Evolutionary conservation across 2,113 vertebrate species (phyloP), one percentile per base, ranked within the genome.

Genomic region (Empidonax traillii): DNA sequence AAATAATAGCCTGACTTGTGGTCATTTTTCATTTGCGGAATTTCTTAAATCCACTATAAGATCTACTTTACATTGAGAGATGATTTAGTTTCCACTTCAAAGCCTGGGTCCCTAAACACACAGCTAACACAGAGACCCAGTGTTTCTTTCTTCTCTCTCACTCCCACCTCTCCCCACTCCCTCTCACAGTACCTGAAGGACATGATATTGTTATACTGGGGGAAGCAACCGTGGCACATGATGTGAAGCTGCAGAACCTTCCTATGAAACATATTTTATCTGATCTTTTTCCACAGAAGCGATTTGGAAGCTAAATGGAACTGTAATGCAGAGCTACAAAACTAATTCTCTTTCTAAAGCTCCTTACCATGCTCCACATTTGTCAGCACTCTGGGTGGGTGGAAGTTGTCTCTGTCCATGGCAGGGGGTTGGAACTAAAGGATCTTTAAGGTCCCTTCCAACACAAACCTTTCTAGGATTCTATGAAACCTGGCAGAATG

Each of bases 61-160:
- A 52, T 35, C 49, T 4, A 24, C 75, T 92, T 91, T 79, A 65
- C 23, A 21, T 20, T 43, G 47, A 90, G 46, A 28, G 13, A 23
- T 82, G 17, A 82, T 90, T 82, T 69, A n/a, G 49, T n/a, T 90
- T 65, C 61, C 25, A 37, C 44, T 87, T 92, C 35, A 63, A 49
- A 37, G 17, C 72, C 68, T 0, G 0, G 10, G 11, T 86, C 31
- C 61, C 55, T 75, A 41, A 89, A 73, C 19, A 68, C 0, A 1
- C 3, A 72, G 6, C 5, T 53, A 49, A 62, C 46, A 49, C 25
- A 30, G 33, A 23, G 22, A 93, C 14, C 12, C 37, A 73, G 14
- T 1, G 2, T 58, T 72, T 65, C 25, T 69, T 56, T 71, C 49
- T 82, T 76, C 14, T 58, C 3, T 31, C 44, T 69, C 5, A 1